Percentiles rank a stretch among this genome's conserved stretches.
phyloP scores from a whole-genome alignment of 1,140 invertebrate genomes.

The Solenopsis invicta region DNA sequence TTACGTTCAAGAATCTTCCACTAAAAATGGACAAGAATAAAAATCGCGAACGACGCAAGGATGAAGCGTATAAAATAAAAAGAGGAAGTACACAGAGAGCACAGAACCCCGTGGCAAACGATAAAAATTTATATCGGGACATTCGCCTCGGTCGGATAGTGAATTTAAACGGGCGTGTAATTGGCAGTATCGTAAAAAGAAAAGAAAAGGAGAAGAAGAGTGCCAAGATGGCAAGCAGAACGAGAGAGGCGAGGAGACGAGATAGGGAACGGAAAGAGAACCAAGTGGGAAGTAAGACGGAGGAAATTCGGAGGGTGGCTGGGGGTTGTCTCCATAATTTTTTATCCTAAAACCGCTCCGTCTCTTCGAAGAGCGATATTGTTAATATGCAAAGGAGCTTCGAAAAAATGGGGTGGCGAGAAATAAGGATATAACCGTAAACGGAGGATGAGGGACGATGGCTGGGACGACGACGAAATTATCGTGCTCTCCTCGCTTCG shows the following conservation, averaged over 20 bases:
- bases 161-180: conserved; percentile 87
- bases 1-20: conserved; percentile 11
- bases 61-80: conserved; percentile 65
- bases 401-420: conserved; percentile 85
- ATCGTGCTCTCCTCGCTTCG: conserved; percentile 71
- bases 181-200: conserved; percentile 87
- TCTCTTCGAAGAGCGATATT: conserved; percentile 85
- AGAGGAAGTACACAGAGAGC: conserved; percentile 64
- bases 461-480: conserved; percentile 67
- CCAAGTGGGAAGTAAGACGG: conserved; percentile 71
- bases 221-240: conserved; percentile 56
- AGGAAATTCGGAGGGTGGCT: conserved; percentile 63
- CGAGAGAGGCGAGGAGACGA: conserved; percentile 1
- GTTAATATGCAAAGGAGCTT: conserved; percentile 87
- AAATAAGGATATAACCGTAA: conserved; percentile 83
- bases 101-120: conserved; percentile 71
- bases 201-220: conserved; percentile 48
- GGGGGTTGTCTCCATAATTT: conserved; percentile 84
- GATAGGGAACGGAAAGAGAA: conserved; percentile 64
- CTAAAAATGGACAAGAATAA: conserved; percentile 13
- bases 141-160: conserved; percentile 83
- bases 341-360: conserved; percentile 84
- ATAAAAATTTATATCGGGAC: conserved; percentile 85
- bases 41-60: conserved; percentile 48
- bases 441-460: conserved; percentile 61